Conservation (phyloP, 2,888 invertebrate genomes). For the Volucella inflata region DNA sequence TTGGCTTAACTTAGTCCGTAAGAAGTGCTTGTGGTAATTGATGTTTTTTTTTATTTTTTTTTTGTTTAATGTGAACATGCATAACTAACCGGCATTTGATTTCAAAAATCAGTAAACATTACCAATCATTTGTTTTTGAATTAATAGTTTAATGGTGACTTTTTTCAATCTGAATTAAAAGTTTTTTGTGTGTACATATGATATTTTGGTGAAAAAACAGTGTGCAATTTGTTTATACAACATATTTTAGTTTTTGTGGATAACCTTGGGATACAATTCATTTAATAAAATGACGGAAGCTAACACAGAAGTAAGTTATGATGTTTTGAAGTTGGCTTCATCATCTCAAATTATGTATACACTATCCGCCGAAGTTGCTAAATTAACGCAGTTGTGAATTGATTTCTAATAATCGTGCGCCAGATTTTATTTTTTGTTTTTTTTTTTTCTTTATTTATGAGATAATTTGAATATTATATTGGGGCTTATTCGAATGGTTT, state of each 20-base stretch:
- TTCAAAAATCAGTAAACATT: not conserved
- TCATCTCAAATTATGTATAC: too few species aligned
- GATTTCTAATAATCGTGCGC: too few species aligned
- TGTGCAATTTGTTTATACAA: conserved; percentile 21
- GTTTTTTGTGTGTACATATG: not conserved
- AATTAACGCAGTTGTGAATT: too few species aligned
- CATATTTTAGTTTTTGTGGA: not conserved
- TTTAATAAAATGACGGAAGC: conserved; percentile 44
- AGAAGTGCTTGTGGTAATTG: not conserved
- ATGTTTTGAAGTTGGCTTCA: not conserved
- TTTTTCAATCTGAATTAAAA: not conserved
- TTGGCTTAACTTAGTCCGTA: conserved; percentile 12
- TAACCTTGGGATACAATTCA: conserved; percentile 26
- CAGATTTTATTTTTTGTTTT: too few species aligned
- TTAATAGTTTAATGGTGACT: not conserved
- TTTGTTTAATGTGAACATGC: conserved; percentile 40
- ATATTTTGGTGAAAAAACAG: conserved; percentile 3
- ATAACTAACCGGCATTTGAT: conserved; percentile 31
- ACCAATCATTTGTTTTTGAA: too few species aligned
- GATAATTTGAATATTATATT: too few species aligned
- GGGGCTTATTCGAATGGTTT: not conserved
- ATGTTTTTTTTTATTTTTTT: conserved; percentile 29
- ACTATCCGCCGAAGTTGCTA: too few species aligned
- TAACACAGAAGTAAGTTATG: conserved; percentile 31
- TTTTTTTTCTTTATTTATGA: too few species aligned